Evolutionary conservation across 2,797 vertebrate species (phyloP).

Genomic region (Champsocephalus gunnari): DNA sequence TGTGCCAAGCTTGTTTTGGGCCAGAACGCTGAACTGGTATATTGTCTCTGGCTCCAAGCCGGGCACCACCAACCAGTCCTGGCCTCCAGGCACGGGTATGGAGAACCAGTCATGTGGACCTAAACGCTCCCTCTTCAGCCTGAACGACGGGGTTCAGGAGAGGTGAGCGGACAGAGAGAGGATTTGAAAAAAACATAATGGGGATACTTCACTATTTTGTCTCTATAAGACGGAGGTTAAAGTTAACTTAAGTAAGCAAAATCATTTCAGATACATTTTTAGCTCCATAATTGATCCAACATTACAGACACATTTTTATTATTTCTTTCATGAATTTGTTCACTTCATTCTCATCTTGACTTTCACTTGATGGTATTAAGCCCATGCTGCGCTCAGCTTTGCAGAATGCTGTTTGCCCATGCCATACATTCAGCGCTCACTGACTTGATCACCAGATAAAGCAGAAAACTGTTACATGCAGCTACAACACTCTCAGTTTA

Average conservation of each 20-base stretch:
- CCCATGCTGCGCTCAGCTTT: slow-evolving; percentile 70
- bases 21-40: slow-evolving; percentile 96
- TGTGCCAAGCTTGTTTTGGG: slow-evolving; percentile 96
- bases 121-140: slow-evolving; percentile 89
- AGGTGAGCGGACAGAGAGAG: slow-evolving; percentile 26
- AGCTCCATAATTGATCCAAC: slow-evolving; percentile 4
- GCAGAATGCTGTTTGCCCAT: slow-evolving; percentile 62
- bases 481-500: slow-evolving; percentile 5
- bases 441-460: slow-evolving; percentile 35
- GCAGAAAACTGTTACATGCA: slow-evolving; percentile 58
- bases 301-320: background rate
- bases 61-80: slow-evolving; percentile 87
- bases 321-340: slow-evolving; percentile 1
- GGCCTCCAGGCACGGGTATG: slow-evolving; percentile 85
- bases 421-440: slow-evolving; percentile 46
- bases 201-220: background rate
- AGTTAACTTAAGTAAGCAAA: background rate
- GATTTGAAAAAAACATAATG: background rate
- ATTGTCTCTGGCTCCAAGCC: slow-evolving; percentile 90
- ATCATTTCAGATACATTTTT: background rate
- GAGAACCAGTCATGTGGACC: slow-evolving; percentile 94
- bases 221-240: background rate
- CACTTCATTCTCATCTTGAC: slow-evolving; percentile 36
- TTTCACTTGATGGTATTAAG: slow-evolving; percentile 54
- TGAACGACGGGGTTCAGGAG: slow-evolving; percentile 64